These are phyloP conservation scores for Olivierus martensii DNA, from an alignment of 1,140 invertebrate species.

Conservation along the genomic window DNA sequence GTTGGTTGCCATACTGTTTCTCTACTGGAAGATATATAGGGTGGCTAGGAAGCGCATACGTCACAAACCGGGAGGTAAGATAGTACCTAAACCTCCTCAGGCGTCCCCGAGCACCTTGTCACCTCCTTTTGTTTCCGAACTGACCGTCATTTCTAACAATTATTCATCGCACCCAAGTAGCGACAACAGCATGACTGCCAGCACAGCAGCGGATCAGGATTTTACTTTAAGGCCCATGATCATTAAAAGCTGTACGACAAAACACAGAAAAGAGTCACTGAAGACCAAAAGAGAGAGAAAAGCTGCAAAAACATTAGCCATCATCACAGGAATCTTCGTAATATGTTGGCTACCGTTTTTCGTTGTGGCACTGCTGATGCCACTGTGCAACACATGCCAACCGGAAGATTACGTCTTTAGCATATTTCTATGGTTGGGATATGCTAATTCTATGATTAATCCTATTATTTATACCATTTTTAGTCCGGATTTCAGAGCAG, in stretches of 20 bases:
- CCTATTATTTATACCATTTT: slow-evolving; percentile 70
- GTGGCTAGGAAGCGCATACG: slow-evolving; percentile 69
- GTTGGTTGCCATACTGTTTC: slow-evolving; percentile 71
- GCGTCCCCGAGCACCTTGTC: too few relatives aligned
- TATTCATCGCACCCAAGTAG: slow-evolving; percentile 12
- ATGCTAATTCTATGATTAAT: slow-evolving; percentile 80
- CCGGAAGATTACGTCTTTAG: slow-evolving; percentile 60
- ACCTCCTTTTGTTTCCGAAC: too few relatives aligned
- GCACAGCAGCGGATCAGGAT: slow-evolving; percentile 25
- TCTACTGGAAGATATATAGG: slow-evolving; percentile 92
- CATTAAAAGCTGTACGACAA: too few relatives aligned
- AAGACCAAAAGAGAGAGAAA: slow-evolving; percentile 74
- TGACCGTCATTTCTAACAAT: slow-evolving; percentile 6
- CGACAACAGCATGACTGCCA: slow-evolving; percentile 1
- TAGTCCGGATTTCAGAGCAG: slow-evolving; percentile 19
- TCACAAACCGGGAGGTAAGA: background rate
- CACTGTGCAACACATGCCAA: slow-evolving; percentile 57
- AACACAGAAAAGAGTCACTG: slow-evolving; percentile 45
- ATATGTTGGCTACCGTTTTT: slow-evolving; percentile 91
- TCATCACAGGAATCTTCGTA: slow-evolving; percentile 83
- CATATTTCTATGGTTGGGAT: slow-evolving; percentile 75
- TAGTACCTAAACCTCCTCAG: slow-evolving; percentile 6
- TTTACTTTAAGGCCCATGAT: too few relatives aligned
- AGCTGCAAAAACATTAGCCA: slow-evolving; percentile 82
- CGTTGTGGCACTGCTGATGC: slow-evolving; percentile 70